Evolutionary conservation across 92 coral and sea anemone species (phyloP).

Genomic region (Scolanthus callimorphus): DNA sequence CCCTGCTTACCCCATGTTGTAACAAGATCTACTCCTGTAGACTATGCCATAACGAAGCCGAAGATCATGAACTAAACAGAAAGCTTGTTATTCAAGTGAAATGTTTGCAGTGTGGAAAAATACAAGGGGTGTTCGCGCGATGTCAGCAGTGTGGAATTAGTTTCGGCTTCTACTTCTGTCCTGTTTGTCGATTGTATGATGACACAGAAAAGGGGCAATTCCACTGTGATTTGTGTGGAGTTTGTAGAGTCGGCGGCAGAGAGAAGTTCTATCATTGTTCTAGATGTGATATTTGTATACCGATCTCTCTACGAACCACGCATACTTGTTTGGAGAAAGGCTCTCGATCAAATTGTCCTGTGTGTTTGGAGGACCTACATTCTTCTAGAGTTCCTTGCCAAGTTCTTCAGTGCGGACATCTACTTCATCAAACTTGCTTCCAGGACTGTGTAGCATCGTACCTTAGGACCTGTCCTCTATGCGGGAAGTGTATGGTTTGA

Average conservation of each 20-base stretch:
- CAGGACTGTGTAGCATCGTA: constrained; percentile 53
- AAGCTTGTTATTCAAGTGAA: constrained; percentile 61
- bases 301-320: constrained; percentile 37
- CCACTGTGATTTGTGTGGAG: constrained; percentile 88
- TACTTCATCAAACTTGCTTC: constrained; percentile 78
- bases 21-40: constrained; percentile 81
- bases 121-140: constrained; percentile 59
- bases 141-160: constrained; percentile 68
- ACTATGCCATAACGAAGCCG: constrained; percentile 69
- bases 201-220: constrained; percentile 93
- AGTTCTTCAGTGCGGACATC: constrained; percentile 86
- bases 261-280: constrained; percentile 83
- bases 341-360: constrained; percentile 86
- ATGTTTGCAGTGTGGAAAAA: constrained; percentile 75
- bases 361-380: constrained; percentile 86
- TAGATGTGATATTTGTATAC: constrained; percentile 82
- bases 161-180: constrained; percentile 88
- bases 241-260: constrained; percentile 88
- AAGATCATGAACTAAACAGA: constrained; percentile 78
- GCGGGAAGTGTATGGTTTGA: constrained; percentile 49
- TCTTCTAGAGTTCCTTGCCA: constrained; percentile 84
- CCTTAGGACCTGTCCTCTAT: constrained; percentile 55
- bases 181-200: constrained; percentile 82
- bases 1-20: constrained; percentile 86
- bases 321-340: constrained; percentile 87